Conservation (phyloP, 2,797 vertebrate genomes). For the Eleutherodactylus coqui region DNA sequence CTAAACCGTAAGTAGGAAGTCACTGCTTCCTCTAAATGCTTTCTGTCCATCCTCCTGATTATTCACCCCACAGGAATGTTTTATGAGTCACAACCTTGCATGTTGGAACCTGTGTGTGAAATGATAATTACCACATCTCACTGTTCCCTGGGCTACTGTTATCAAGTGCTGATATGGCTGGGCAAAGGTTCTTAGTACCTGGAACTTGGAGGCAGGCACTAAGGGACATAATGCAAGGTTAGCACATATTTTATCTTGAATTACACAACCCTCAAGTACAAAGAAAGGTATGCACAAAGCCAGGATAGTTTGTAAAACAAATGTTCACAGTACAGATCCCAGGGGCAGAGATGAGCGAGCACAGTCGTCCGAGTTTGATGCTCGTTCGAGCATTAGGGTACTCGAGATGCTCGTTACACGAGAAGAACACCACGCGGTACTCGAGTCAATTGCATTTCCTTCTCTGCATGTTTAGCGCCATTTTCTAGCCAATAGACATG, state of each 20-base stretch:
- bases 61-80: slow-evolving; percentile 44
- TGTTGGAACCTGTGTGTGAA: slow-evolving; percentile 38
- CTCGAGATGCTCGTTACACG: too few species aligned
- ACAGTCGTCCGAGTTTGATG: too few species aligned
- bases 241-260: background rate
- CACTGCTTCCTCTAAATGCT: slow-evolving; percentile 51
- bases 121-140: slow-evolving; percentile 50
- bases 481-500: too few species aligned
- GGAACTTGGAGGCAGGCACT: slow-evolving; percentile 41
- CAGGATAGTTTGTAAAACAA: too few species aligned
- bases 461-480: too few species aligned
- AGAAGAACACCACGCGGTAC: too few species aligned
- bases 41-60: slow-evolving; percentile 43
- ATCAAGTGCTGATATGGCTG: slow-evolving; percentile 52
- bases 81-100: slow-evolving; percentile 52
- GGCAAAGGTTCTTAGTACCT: slow-evolving; percentile 58
- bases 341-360: too few species aligned
- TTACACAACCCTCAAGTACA: background rate
- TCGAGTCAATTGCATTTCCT: too few species aligned
- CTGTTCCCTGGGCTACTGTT: slow-evolving; percentile 56
- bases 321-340: too few species aligned
- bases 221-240: slow-evolving; percentile 18
- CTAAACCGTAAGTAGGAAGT: slow-evolving; percentile 32
- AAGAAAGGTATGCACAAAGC: background rate
- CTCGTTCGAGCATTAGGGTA: too few species aligned